A percentile compares a stretch with the other conserved stretches of the same genome.
phyloP scores from a whole-genome alignment of 2,113 vertebrate species.

The Gorsachius goisagi region DNA sequence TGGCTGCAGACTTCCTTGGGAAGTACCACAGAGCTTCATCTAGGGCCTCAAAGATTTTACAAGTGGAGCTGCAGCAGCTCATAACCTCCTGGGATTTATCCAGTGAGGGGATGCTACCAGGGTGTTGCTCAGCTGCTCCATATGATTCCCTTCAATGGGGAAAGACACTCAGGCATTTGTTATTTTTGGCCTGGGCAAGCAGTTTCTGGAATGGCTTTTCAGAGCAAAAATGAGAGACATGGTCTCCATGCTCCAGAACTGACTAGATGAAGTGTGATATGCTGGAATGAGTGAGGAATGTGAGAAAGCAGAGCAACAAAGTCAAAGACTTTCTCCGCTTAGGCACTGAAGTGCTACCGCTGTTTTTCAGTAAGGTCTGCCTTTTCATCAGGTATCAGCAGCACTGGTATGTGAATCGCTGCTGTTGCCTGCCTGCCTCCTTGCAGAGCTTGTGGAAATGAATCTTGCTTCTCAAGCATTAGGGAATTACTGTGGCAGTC shows the following conservation, averaged over 20 bases:
- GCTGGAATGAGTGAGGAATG: neutral
- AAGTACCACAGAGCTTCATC: neutral
- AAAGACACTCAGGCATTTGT: neutral
- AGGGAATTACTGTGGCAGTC: neutral
- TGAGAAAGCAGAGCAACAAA: neutral
- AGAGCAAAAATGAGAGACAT: neutral
- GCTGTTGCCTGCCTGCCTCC: neutral
- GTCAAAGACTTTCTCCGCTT: neutral
- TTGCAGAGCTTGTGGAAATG: neutral
- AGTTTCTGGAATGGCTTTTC: neutral
- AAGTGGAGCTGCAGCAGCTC: neutral
- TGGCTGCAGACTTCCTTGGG: neutral
- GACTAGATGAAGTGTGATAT: neutral
- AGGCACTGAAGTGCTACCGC: neutral
- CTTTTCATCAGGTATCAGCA: neutral
- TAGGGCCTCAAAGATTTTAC: neutral
- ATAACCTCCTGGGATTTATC: neutral
- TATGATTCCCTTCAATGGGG: neutral
- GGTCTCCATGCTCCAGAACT: neutral
- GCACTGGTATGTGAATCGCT: fast-evolving
- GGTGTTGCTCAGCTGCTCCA: neutral
- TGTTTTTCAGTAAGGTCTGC: neutral
- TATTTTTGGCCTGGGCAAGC: neutral
- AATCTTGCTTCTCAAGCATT: neutral
- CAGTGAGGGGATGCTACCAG: neutral